These are phyloP conservation scores for Hydriomena furcata DNA, from an alignment of 2,888 invertebrate genomes.

Conservation along the genomic window DNA sequence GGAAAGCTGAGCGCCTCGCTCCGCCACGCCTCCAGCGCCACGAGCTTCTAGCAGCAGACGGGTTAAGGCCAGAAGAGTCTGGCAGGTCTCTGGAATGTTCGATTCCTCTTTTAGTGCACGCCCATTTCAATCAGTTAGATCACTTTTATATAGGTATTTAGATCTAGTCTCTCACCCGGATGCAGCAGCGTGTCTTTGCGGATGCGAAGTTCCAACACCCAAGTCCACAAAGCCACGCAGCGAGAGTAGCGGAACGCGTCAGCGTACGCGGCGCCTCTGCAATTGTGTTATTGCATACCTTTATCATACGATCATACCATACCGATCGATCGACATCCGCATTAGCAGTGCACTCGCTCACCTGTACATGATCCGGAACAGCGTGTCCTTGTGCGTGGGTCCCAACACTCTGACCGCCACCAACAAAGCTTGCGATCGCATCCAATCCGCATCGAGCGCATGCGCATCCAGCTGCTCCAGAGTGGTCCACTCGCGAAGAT, in stretches of 20 bases:
- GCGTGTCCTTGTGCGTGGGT: slow-evolving; percentile 92
- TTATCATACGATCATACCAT: no score
- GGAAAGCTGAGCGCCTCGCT: no score
- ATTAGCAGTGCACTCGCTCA: no score
- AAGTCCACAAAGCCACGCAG: slow-evolving; percentile 94
- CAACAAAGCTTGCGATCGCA: slow-evolving; percentile 93
- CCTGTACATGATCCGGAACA: slow-evolving; percentile 89
- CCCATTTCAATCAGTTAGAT: no score
- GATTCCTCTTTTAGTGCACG: no score
- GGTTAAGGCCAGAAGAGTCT: slow-evolving; percentile 93
- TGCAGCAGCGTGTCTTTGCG: slow-evolving; percentile 88
- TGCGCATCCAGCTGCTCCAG: slow-evolving; percentile 88
- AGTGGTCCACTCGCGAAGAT: slow-evolving; percentile 89
- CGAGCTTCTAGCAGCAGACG: slow-evolving; percentile 91
- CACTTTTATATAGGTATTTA: no score
- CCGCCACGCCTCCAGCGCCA: slow-evolving; percentile 72
- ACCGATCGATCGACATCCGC: no score
- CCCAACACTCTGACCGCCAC: slow-evolving; percentile 95
- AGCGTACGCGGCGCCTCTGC: slow-evolving; percentile 88
- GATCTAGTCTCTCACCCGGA: slow-evolving; percentile 45
- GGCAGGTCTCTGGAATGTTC: slow-evolving; percentile 88
- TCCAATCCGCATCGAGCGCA: slow-evolving; percentile 91
- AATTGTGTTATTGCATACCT: no score
- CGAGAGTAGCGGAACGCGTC: slow-evolving; percentile 90
- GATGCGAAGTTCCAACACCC: slow-evolving; percentile 91